phyloP scores from a whole-genome alignment of 2,113 vertebrate genomes.

The Pituophis catenifer region DNA sequence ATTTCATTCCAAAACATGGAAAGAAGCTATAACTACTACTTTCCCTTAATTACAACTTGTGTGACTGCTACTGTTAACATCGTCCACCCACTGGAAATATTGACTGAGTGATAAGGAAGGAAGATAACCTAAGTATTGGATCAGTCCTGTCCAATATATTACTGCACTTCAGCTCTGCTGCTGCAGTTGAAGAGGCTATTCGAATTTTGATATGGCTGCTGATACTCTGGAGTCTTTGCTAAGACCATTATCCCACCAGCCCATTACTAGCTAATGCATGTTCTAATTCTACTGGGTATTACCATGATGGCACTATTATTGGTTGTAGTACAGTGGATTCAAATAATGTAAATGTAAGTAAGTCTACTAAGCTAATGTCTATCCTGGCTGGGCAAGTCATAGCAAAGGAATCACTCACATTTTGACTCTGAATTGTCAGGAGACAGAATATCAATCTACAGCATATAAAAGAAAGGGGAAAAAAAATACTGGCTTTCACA shows the following conservation, averaged over 20 bases:
- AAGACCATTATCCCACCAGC: constrained; percentile 6
- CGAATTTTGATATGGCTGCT: not conserved
- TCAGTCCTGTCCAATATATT: not conserved
- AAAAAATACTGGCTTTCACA: not conserved
- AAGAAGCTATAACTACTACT: not conserved
- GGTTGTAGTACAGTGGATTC: constrained; percentile 1
- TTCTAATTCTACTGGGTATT: not conserved
- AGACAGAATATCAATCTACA: not conserved
- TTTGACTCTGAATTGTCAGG: not conserved
- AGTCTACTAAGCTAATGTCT: not conserved
- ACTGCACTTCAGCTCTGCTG: not conserved
- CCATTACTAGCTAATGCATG: constrained; percentile 1
- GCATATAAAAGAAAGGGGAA: not conserved
- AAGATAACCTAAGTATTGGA: no score
- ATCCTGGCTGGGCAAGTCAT: not conserved
- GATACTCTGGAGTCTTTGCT: not conserved
- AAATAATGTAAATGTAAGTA: not conserved
- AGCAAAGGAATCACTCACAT: not conserved
- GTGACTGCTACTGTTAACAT: no score
- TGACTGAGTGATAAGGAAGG: not conserved
- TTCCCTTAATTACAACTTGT: not conserved
- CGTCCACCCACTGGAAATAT: fast-evolving
- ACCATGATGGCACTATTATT: not conserved
- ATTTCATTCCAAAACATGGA: not conserved
- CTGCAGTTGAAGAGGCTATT: not conserved